Evolutionary conservation across 2,113 vertebrate genomes (phyloP), one percentile per base, ranked within the genome.

Genomic region (Antigone vipio): DNA sequence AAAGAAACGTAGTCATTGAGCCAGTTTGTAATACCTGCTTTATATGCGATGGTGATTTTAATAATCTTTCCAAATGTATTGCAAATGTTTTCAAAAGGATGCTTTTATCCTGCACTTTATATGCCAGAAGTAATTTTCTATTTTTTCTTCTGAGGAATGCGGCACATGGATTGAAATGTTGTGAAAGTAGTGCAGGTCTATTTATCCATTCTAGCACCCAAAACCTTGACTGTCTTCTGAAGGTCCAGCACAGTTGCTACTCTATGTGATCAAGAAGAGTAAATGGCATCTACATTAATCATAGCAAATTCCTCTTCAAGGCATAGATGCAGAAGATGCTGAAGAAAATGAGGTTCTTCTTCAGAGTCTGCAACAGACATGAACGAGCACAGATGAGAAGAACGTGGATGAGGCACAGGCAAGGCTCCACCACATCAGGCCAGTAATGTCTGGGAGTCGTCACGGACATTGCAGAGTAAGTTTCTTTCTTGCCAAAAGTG

Each of bases 401-500:
- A 66, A 80, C 34, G 47, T 0, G 0, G 55, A 71, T 89, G 92
- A 96, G 42, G 94, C 92, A 94, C 22, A 63, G 68, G 40, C 1
- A 0, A 77, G 55, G 58, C 72, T 86, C n/a, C 14, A 49, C 59
- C 59, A 15, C 64, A 91, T 52, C 60, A 60, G 35, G 32, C 56
- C 20, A 69, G 3, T 53, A 84, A 53, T 13, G 42, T 44, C 62
- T 79, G 74, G 44, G 53, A 88, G 55, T 64, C 83, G 75, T 91
- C 52, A 64, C 0, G 2, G 86, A 89, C 45, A 42, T 5, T 89
- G 84, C 91, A 82, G 77, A 84, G 2, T 62, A 75, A 78, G 73
- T 69, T 87, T 69, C 19, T 76, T 85, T 80, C 76, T 92, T 92
- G 94, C 95, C 91, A 95, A 17, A 93, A 91, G 67, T 63, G 86